These are phyloP conservation scores for Anabacerthia variegaticeps DNA, from an alignment of 2,797 vertebrate genomes.

Conservation along the genomic window DNA sequence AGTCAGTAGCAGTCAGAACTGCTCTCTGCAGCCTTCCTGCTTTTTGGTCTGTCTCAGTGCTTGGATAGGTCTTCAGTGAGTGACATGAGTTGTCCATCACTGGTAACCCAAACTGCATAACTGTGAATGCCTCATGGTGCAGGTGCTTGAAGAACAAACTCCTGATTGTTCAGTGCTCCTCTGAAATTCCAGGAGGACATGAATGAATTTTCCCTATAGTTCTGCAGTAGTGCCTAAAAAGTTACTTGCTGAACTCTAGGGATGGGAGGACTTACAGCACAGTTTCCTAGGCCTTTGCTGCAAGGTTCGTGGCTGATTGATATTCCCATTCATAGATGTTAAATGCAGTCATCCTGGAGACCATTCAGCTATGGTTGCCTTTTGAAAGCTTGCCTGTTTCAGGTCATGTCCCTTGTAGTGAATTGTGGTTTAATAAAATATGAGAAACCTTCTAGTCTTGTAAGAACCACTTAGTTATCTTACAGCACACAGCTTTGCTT, in stretches of 20 bases:
- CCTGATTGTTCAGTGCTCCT: neutral
- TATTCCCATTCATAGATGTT: neutral
- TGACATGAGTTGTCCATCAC: neutral
- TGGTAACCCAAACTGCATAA: neutral
- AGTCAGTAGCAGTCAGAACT: constrained; percentile 61
- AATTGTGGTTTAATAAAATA: neutral
- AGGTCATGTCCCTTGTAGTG: neutral
- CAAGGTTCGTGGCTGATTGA: neutral
- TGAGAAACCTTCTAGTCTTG: neutral
- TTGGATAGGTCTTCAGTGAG: neutral
- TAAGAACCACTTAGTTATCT: neutral
- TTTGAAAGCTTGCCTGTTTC: neutral
- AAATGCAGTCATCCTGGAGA: neutral
- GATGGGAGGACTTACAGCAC: neutral
- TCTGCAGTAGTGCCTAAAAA: neutral
- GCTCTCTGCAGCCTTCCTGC: neutral
- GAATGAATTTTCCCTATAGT: neutral
- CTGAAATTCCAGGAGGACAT: neutral
- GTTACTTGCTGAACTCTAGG: neutral
- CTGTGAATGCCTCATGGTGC: neutral
- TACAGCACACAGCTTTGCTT: neutral
- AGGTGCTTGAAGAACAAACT: neutral
- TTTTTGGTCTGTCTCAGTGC: neutral
- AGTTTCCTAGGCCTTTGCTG: neutral
- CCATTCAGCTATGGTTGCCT: neutral